Base-by-base conservation (phyloP, 2,797 vertebrate species). In the Tapirus indicus region DNA sequence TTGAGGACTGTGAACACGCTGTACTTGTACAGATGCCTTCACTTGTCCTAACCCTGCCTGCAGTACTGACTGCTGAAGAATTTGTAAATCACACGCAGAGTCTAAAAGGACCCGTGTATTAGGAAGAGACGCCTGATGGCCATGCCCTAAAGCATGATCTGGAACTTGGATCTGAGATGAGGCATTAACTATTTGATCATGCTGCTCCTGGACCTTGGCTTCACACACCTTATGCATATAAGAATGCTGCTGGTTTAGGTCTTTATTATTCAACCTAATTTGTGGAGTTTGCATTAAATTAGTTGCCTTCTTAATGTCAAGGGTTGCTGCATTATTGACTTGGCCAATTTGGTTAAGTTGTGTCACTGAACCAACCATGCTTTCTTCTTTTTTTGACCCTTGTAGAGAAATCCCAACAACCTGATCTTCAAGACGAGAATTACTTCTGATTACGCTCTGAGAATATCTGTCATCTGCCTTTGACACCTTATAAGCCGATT, bases 371-470 rank as follows among this genome's bases (percentile, higher is more conserved):
- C 95, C 98, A 87, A 98, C 97, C 98, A 99, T 98, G 93, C 99
- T 99, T 97, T 99, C 99, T 86, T 99, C 99, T 96, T 99, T 99
- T 97, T 99, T 98, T 84, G 99, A 98, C 60, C 98, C 99, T 96
- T 99, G 98, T 96, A 99, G 99, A 94, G 98, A 35, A 94, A 99
- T 98, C 66, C 99, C 99, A 98, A 99, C 98, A 88, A 99, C 98
- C 82, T 99, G 99, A 82, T 99, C 99, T 96, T 99, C 99, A 62
- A 99, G 99, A 58, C 99, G 99, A 29, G 99, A 99, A 98, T 99
- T 99, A 98, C 99, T 99, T 98, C 99, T 99, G 96, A 99, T 99
- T 20, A 99, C 99, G 38, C 99, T 99, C 98, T 99, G 99, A 87
- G 99, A 99, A 92, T 99, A 99, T 88, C 99, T 99, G 97, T 99